Evolutionary conservation across 2,797 vertebrate genomes (phyloP), one percentile per base, ranked within the genome.

Genomic region (Melanogrammus aeglefinus): DNA sequence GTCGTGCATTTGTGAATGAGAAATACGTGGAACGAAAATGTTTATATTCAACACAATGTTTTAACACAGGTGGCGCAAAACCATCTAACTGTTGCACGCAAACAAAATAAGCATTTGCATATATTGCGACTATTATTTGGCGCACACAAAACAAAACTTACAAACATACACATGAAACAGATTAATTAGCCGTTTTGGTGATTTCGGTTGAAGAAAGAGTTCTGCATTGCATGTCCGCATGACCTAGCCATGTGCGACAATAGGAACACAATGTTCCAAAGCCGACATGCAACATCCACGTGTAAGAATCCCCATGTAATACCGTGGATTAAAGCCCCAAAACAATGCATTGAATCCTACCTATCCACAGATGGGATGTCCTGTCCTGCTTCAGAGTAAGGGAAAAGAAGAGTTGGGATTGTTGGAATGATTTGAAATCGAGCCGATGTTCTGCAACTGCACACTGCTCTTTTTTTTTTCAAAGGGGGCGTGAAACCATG

Each of bases 401-500:
- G n/a, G 57, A 63, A n/a, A 21, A 8, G 57, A 8, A 63, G 57
- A n/a, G 57, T 63, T 6, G 1, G 75, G 2, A 74, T 24, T 27
- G 77, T 73, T 71, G 27, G 69, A 31, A 31, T 13, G 69, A 14
- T n/a, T 63, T 8, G 57, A 63, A n/a, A n/a, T 21, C 18, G 8
- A 63, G 21, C 57, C 57, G 6, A 79, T 39, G 75, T 75, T 76
- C 76, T 80, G 74, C 51, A 78, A 29, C 74, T 63, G 75, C 72
- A 76, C 47, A 14, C 16, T 18, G 47, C 16, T 6, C 18, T 51
- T 51, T 18, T 21, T 18, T 21, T 51, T 51, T 51, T 51, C 47
- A 57, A 81, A 78, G 81, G 85, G 86, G 86, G 86, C 83, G 84
- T 85, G 87, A 83, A 70, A 31, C 77, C 79, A 36, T 36, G 71